A percentile compares a stretch with the other conserved stretches of the same genome.
Evolutionary conservation across 2,113 vertebrate species (phyloP).

Genomic region (Dryoscopus gambensis): DNA sequence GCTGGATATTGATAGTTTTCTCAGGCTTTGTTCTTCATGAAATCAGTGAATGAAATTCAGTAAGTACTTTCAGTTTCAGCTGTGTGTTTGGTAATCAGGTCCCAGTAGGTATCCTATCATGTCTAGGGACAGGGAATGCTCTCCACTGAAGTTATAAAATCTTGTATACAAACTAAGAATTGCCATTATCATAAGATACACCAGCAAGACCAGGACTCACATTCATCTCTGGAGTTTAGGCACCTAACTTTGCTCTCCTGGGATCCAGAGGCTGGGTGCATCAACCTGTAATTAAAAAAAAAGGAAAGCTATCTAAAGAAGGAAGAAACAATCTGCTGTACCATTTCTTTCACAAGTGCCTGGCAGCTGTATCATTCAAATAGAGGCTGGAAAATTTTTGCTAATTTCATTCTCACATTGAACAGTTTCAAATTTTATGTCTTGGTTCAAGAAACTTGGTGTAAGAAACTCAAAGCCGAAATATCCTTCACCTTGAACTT

Average conservation of each 20-base stretch:
- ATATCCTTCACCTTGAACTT: background rate
- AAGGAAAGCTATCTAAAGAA: background rate
- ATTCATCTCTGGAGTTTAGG: background rate
- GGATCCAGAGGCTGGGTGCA: background rate
- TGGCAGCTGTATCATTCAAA: background rate
- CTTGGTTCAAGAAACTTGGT: background rate
- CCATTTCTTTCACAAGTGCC: background rate
- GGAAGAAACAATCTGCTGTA: background rate
- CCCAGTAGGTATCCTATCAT: background rate
- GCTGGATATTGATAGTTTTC: background rate
- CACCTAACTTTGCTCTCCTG: background rate
- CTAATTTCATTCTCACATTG: background rate
- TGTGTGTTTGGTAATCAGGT: background rate
- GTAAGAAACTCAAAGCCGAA: background rate
- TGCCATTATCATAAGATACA: background rate
- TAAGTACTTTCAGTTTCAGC: background rate
- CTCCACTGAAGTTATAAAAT: background rate
- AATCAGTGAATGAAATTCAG: background rate
- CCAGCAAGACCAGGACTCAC: background rate
- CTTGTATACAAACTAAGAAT: background rate
- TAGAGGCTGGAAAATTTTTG: background rate
- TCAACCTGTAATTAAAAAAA: background rate
- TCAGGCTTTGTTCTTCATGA: background rate
- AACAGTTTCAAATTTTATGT: background rate
- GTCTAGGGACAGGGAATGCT: background rate